These are phyloP conservation scores for Chaetodon auriga DNA, from an alignment of 2,113 vertebrate genomes.

Conservation along the genomic window DNA sequence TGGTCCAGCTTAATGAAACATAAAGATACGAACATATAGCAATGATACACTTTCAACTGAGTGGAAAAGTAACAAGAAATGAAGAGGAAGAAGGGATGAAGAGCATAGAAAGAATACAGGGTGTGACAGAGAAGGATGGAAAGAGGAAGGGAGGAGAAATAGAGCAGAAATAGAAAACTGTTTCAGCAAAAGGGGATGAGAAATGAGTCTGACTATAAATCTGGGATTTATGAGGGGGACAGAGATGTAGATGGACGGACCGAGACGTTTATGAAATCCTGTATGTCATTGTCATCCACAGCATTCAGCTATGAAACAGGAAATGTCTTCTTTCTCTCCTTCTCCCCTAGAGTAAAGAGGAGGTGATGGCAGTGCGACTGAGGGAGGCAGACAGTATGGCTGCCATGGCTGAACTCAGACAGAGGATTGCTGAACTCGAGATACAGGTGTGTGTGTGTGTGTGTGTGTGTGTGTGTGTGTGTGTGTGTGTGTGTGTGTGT, in stretches of 20 bases:
- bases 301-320: background rate
- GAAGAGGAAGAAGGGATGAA: background rate
- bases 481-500: no score
- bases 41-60: background rate
- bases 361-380: slow-evolving; percentile 94
- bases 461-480: background rate
- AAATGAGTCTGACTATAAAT: slow-evolving; percentile 79
- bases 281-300: background rate
- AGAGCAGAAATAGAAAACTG: background rate
- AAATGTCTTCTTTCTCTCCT: background rate
- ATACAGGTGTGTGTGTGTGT: slow-evolving; percentile 87
- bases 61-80: no score
- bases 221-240: slow-evolving; percentile 7
- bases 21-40: background rate
- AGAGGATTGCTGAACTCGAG: slow-evolving; percentile 93
- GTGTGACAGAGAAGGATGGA: background rate
- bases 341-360: slow-evolving; percentile 90
- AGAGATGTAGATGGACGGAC: background rate
- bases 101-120: no score
- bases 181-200: slow-evolving; percentile 78
- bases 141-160: background rate
- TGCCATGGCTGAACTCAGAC: slow-evolving; percentile 92
- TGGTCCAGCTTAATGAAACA: background rate
- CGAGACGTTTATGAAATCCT: slow-evolving; percentile 12
- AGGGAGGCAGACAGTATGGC: slow-evolving; percentile 96